phyloP scores from a whole-genome alignment of 2,888 invertebrate species.

The Willowsia nigromaculata region DNA sequence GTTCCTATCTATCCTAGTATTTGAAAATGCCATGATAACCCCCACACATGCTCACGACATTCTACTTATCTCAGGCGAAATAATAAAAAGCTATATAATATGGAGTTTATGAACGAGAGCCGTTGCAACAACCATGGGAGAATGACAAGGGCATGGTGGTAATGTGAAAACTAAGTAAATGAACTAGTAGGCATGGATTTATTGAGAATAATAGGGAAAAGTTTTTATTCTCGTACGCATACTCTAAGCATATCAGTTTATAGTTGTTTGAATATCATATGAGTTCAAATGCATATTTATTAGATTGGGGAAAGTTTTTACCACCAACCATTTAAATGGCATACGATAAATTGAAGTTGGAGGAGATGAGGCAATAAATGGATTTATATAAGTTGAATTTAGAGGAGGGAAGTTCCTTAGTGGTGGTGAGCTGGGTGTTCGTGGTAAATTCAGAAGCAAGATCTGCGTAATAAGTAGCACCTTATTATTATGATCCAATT shows the following conservation, averaged over 20 bases:
- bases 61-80: not conserved
- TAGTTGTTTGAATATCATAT: not conserved
- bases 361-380: not conserved
- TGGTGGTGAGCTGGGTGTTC: not conserved
- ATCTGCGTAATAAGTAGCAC: not conserved
- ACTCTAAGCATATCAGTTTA: too few relatives aligned
- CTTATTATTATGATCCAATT: slow-evolving; percentile 41
- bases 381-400: not conserved
- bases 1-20: not conserved
- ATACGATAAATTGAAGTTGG: not conserved
- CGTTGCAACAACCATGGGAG: not conserved
- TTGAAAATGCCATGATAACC: not conserved
- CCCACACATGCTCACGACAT: not conserved
- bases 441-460: not conserved
- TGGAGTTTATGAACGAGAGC: too few relatives aligned
- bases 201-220: not conserved
- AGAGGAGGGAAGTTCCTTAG: not conserved
- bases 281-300: not conserved
- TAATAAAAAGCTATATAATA: not conserved
- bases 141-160: not conserved
- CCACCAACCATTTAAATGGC: not conserved
- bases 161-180: not conserved
- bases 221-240: not conserved
- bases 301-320: not conserved
- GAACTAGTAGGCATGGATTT: not conserved